These are phyloP conservation scores for Hirundichthys speculiger DNA, from an alignment of 2,113 vertebrate genomes.

Conservation along the genomic window DNA sequence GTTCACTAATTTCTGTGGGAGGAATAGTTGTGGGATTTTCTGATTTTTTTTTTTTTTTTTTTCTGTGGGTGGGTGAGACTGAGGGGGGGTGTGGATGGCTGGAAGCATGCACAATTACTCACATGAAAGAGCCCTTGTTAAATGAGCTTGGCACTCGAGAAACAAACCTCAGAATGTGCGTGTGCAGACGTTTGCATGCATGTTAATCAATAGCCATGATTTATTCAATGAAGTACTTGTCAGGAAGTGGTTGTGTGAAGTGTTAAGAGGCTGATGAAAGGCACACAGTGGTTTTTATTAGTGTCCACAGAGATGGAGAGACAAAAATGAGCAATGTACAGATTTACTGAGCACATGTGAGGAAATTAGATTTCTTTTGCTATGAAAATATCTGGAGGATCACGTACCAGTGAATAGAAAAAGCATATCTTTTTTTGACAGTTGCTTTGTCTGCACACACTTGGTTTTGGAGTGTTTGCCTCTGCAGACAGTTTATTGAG, in stretches of 20 bases:
- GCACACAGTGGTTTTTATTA: constrained; percentile 42
- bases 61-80: constrained; percentile 27
- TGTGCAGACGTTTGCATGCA: constrained; percentile 58
- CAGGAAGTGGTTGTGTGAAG: constrained; percentile 67
- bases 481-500: constrained; percentile 44
- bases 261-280: constrained; percentile 65
- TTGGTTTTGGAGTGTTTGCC: constrained; percentile 10
- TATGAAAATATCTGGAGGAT: constrained; percentile 20
- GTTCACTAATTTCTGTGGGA: constrained; percentile 71
- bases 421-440: constrained; percentile 9
- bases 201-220: constrained; percentile 80
- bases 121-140: constrained; percentile 74
- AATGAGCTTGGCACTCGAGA: constrained; percentile 75
- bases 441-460: constrained; percentile 2
- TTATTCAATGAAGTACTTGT: constrained; percentile 75
- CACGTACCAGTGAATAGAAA: constrained; percentile 7
- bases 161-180: constrained; percentile 67
- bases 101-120: constrained; percentile 72
- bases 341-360: too few species aligned
- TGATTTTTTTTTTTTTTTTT: constrained; percentile 13
- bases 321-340: constrained; percentile 27
- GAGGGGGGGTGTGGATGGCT: constrained; percentile 41
- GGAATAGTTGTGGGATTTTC: constrained; percentile 65
- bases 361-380: not conserved
- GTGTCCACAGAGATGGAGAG: constrained; percentile 39